Evolutionary conservation across 2,797 vertebrate genomes (phyloP).

Genomic region (Malurus splendens): DNA sequence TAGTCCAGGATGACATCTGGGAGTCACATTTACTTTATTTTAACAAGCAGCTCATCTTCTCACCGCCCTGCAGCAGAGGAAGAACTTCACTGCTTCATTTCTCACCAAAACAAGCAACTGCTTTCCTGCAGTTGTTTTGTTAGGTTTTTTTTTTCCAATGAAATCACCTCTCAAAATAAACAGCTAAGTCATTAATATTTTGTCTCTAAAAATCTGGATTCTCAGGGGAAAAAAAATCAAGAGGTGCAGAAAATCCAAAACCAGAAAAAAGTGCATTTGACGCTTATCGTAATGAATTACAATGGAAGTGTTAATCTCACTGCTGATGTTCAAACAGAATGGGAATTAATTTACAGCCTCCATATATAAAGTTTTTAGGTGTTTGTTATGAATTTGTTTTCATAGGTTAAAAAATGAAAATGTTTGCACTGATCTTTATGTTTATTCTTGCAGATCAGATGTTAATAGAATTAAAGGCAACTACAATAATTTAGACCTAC

Average conservation of each 20-base stretch:
- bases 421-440: neutral
- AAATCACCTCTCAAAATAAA: neutral
- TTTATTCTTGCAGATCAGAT: neutral
- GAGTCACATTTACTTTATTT: neutral
- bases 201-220: neutral
- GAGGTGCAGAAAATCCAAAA: neutral
- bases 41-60: neutral
- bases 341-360: neutral
- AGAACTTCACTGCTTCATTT: neutral
- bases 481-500: neutral
- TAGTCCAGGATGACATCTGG: neutral
- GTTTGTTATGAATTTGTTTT: neutral
- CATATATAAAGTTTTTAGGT: neutral
- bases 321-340: neutral
- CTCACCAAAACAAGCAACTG: neutral
- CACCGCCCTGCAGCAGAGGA: accelerated
- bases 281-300: neutral
- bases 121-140: neutral
- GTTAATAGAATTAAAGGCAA: conserved; percentile 6
- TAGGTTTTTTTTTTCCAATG: neutral
- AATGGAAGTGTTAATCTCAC: neutral
- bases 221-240: neutral
- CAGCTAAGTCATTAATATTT: neutral
- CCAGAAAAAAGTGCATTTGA: neutral
- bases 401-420: neutral